Evolutionary conservation across 2,113 vertebrate genomes (phyloP), one percentile per base, ranked within the genome.

Genomic region (Drymodes brunneopygia): DNA sequence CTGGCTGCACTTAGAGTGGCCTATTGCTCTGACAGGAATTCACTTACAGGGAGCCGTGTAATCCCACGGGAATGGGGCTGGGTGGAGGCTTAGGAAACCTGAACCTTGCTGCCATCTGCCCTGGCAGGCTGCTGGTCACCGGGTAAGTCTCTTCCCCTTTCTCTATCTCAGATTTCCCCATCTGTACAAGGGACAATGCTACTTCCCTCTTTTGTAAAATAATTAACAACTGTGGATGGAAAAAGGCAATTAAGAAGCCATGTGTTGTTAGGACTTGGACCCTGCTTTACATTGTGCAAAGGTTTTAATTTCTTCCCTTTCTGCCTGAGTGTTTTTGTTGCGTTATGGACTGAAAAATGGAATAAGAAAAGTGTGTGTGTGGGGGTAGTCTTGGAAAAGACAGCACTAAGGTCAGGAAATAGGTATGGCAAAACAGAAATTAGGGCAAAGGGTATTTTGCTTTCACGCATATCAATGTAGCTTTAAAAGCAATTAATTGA

Each of bases 401-500:
- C 53, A 31, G 74, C 16, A 4, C 29, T 35, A 17, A 73, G 62
- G 90, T 84, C 69, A 35, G 86, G 93, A 94, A 93, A 71, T 88
- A 77, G 5, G 29, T 90, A 66, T 60, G 75, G 92, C 60, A 83
- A 87, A 93, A 56, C 75, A 80, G 88, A 90, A 96, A 94, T 83
- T 66, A 92, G 90, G 85, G 71, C 71, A 90, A 91, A 92, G 72
- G 71, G 8, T 33, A 25, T 66, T 91, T 69, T 78, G 56, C 75
- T 92, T 95, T 92, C 66, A 47, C 92, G 86, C 83, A 60, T 20
- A 8, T 84, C 81, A 84, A 92, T 64, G 67, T 83, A 81, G 85
- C 69, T 96, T 90, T 95, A 90, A 95, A 94, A 86, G 90, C 79
- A 85, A 94, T 92, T 97, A 92, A 92, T 93, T 86, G 93, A 77